Base-by-base conservation (phyloP, 2,888 invertebrate genomes). In the Pheosia gnoma region DNA sequence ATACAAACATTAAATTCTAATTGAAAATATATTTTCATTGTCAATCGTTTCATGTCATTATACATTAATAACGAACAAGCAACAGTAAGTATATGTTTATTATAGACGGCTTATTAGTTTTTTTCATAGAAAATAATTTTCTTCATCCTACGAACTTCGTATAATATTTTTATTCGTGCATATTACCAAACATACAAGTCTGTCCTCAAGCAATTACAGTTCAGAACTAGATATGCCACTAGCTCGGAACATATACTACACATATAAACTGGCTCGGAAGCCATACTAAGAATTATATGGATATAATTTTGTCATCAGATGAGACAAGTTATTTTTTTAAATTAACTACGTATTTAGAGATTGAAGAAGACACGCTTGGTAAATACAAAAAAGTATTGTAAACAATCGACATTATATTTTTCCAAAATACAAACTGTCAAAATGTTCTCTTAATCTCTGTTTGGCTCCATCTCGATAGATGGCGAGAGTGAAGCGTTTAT, bases 1-100 rank as follows among this genome's bases (percentile, higher is more conserved):
- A 53, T 58, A 52, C 51, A 45, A 38, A 59, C 41, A 58, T 53
- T 54, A 41, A 47, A 5, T 56, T 63, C 54, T 52, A 57, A 53
- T 63, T n/a, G 77, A 80, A 82, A 84, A 86, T 84, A 85, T 80
- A 90, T 88, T 89, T 89, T 84, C 90, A 90, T 62, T 88, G 90
- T 87, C 89, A 91, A 59, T 57, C 25, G 25, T 2, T 52, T 13
- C 60, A 66, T 57, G 66, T 60, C 58, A 13, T 45, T 37, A 60
- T 61, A 65, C 58, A 57, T 59, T 64, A 45, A 59, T 59, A 61
- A 58, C 65, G 60, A 72, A 66, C 57, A 55, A 59, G 53, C 63
- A 77, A 75, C 65, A 70, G 62, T 74, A 66, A 69, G 66, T 59
- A 62, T 66, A 54, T 63, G 51, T 58, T 65, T 59, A 38, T 57